These are phyloP conservation scores for Caracal caracal DNA, from an alignment of 2,113 vertebrate genomes.

Conservation along the genomic window DNA sequence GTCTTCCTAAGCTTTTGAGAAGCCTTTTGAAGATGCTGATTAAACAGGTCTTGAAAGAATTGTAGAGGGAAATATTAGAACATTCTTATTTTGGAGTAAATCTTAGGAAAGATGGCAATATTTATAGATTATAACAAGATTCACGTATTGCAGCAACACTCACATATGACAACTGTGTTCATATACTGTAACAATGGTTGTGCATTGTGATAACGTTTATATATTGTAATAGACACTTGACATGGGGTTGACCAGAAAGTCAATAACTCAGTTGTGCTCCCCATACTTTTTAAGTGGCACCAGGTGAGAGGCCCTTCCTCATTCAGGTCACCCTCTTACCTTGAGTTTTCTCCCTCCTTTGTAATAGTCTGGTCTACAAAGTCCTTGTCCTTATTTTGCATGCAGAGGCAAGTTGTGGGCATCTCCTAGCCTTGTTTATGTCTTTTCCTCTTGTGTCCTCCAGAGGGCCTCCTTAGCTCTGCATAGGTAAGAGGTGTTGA, in stretches of 20 bases:
- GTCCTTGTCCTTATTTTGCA: accelerated
- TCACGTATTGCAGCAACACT: not conserved
- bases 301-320: not conserved
- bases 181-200: not conserved
- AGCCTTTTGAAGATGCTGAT: not conserved
- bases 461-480: conserved; percentile 65
- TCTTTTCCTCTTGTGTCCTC: conserved; percentile 43
- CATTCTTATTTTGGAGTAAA: not conserved
- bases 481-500: not conserved
- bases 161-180: not conserved
- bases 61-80: not conserved
- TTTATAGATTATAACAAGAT: not conserved
- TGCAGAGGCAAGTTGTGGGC: not conserved
- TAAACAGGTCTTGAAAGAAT: not conserved
- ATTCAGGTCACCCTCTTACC: not conserved
- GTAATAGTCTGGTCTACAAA: not conserved
- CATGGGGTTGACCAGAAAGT: not conserved
- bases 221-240: not conserved
- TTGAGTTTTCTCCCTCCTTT: not conserved
- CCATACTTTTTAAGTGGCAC: not conserved
- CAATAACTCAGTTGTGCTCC: not conserved
- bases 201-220: not conserved
- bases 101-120: not conserved
- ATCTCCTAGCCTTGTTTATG: accelerated
- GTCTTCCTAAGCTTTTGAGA: not conserved